These are phyloP conservation scores for Falco naumanni DNA, from an alignment of 2,797 vertebrate species.

Conservation along the genomic window DNA sequence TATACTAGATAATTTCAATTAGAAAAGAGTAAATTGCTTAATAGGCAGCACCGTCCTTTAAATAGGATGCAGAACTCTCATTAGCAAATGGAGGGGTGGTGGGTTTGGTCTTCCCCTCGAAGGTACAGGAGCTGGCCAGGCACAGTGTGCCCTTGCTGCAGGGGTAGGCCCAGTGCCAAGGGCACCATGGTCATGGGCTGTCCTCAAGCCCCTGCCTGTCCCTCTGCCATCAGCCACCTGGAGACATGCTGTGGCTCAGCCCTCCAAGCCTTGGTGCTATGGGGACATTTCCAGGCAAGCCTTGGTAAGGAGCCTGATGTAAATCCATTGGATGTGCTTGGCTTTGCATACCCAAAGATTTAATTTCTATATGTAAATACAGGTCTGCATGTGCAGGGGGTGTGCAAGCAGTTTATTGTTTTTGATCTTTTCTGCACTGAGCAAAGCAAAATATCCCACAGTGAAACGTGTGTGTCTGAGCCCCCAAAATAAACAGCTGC, in stretches of 20 bases:
- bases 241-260: not conserved
- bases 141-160: not conserved
- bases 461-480: not conserved
- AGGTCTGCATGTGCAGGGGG: not conserved
- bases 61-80: not conserved
- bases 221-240: not conserved
- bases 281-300: not conserved
- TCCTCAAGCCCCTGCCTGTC: not conserved
- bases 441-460: not conserved
- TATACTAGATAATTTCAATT: conserved; percentile 10
- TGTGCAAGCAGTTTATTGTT: conserved; percentile 10
- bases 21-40: conserved; percentile 35
- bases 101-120: not conserved
- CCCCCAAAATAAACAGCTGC: not conserved
- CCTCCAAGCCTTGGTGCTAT: not conserved
- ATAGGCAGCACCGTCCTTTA: not conserved
- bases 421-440: not conserved
- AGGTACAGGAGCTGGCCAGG: not conserved
- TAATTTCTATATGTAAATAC: conserved; percentile 52
- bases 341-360: conserved; percentile 29
- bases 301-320: not conserved
- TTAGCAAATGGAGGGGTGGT: not conserved
- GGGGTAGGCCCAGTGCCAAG: not conserved
- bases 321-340: conserved; percentile 46
- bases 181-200: not conserved